Evolutionary conservation across 2,113 vertebrate species (phyloP).

Genomic region (Sterrhoptilus dennistouni): DNA sequence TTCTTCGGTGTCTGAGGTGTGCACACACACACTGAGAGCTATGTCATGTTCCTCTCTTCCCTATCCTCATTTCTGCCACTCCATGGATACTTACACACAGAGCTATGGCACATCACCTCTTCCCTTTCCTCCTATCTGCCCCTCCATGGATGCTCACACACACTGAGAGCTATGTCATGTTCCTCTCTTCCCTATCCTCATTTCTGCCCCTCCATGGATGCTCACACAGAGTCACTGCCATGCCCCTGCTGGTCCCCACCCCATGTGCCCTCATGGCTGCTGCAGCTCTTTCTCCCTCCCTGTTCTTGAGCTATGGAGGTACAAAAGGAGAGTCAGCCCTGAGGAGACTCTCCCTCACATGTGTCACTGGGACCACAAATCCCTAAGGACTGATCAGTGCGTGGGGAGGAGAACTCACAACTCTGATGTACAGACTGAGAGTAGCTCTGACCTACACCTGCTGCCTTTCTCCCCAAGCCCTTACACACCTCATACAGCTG

Average conservation of each 20-base stretch:
- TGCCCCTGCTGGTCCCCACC: neutral
- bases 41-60: neutral
- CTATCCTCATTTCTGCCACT: neutral
- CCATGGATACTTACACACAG: neutral
- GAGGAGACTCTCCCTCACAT: accelerated
- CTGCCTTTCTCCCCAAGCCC: neutral
- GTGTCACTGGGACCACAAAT: accelerated
- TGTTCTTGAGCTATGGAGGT: neutral
- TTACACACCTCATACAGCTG: neutral
- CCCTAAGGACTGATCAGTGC: neutral
- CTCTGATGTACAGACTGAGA: neutral
- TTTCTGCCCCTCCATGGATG: neutral
- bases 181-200: too few species aligned
- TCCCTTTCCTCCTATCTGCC: too few species aligned
- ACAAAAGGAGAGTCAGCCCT: neutral
- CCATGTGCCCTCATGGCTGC: accelerated
- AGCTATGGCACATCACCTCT: too few species aligned
- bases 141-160: too few species aligned
- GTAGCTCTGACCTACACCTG: neutral
- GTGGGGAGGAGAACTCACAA: neutral
- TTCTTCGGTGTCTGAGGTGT: neutral
- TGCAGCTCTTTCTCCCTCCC: neutral
- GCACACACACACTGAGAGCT: neutral
- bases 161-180: too few species aligned
- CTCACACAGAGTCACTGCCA: neutral